Percentiles rank a stretch among this genome's conserved stretches.
phyloP scores from a whole-genome alignment of 2,113 vertebrate species.

The Tupaia tana region DNA sequence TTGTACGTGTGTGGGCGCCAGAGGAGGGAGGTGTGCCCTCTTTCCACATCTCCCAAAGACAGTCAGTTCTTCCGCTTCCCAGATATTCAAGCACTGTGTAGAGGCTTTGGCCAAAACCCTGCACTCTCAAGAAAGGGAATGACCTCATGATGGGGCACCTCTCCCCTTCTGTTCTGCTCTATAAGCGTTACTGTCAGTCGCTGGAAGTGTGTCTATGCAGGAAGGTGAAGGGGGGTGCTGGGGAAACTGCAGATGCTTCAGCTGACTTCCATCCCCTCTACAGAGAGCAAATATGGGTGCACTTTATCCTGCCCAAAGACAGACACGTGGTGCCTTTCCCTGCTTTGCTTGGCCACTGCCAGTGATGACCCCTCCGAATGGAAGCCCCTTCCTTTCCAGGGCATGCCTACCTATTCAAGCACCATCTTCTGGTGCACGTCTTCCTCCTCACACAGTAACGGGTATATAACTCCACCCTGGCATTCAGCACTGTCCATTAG shows the following conservation, averaged over 20 bases:
- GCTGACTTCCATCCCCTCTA: background rate
- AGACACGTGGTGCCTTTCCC: background rate
- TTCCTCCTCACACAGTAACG: background rate
- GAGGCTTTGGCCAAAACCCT: conserved; percentile 78
- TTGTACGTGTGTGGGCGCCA: background rate
- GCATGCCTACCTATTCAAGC: background rate
- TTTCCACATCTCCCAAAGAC: conserved; percentile 67
- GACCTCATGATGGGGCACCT: conserved; percentile 67
- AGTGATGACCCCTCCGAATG: background rate
- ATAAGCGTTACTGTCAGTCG: background rate
- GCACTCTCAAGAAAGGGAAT: conserved; percentile 75
- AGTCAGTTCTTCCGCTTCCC: conserved; percentile 74
- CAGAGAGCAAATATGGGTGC: background rate
- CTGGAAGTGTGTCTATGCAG: background rate
- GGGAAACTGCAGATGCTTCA: background rate
- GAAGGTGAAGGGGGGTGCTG: background rate
- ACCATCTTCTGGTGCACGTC: background rate
- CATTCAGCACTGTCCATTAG: background rate
- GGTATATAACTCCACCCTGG: background rate
- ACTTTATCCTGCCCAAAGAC: background rate
- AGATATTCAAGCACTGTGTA: conserved; percentile 84
- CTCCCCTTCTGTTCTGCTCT: background rate
- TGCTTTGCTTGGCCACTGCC: background rate
- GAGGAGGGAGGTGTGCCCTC: background rate
- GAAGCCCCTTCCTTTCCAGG: background rate